A percentile compares a stretch with the other conserved stretches of the same genome.
phyloP scores from a whole-genome alignment of 2,888 invertebrate genomes.

The Trilocha varians region DNA sequence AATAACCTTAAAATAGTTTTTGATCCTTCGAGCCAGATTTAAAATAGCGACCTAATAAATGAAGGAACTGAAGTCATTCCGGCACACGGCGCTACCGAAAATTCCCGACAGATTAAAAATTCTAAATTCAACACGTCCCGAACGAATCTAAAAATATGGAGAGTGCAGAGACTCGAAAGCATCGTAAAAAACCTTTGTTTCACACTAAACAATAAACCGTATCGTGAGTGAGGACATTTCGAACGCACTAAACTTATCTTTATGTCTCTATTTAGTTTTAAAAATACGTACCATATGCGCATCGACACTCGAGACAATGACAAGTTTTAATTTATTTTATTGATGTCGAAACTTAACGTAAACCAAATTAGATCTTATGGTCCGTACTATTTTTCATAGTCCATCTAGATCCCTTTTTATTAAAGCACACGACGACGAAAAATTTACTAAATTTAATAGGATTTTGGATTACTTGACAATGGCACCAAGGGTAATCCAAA shows the following conservation, averaged over 20 bases:
- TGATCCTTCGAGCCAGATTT: too few relatives aligned
- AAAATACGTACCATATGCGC: conserved; percentile 56
- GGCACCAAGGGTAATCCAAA: too few relatives aligned
- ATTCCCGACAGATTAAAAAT: neutral
- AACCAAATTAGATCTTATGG: too few relatives aligned
- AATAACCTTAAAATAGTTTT: too few relatives aligned
- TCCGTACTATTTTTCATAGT: too few relatives aligned
- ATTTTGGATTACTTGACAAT: too few relatives aligned
- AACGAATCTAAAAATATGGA: conserved; percentile 33
- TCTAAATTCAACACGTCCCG: neutral
- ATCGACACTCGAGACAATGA: neutral
- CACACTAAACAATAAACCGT: conserved; percentile 59
- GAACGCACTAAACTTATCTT: conserved; percentile 58
- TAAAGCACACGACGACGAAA: too few relatives aligned
- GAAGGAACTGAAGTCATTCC: too few relatives aligned
- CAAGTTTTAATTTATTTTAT: neutral
- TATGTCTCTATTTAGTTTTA: conserved; percentile 56
- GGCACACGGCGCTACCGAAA: neutral
- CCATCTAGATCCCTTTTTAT: too few relatives aligned
- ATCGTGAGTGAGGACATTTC: conserved; percentile 21
- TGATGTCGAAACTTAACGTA: neutral
- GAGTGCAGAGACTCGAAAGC: conserved; percentile 36
- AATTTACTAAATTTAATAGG: too few relatives aligned
- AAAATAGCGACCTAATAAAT: too few relatives aligned
- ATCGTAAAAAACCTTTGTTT: conserved; percentile 62